A percentile compares a stretch with the other conserved stretches of the same genome.
These are phyloP conservation scores for Rhabdomys dilectus DNA, from an alignment of 2,113 vertebrate species.

Conservation along the genomic window DNA sequence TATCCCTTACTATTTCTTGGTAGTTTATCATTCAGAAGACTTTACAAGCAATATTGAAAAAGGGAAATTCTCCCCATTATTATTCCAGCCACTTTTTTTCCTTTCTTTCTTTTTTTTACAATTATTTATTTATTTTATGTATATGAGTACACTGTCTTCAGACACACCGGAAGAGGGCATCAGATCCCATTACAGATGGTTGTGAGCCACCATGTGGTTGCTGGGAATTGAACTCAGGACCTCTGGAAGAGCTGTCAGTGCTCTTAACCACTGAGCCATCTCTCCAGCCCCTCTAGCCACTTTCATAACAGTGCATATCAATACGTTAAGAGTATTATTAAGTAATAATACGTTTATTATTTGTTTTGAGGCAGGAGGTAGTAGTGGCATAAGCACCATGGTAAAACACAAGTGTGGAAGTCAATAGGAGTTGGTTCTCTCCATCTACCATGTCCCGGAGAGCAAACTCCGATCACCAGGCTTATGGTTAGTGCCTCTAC, in stretches of 20 bases:
- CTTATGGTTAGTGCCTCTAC: neutral
- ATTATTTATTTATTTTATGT: too few species aligned
- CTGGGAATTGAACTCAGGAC: too few species aligned
- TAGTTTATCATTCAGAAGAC: constrained; percentile 6
- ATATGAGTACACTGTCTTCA: too few species aligned
- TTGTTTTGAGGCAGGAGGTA: neutral
- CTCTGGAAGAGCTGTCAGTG: too few species aligned
- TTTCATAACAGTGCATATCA: neutral
- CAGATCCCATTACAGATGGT: too few species aligned
- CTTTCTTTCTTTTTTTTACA: too few species aligned
- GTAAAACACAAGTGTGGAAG: neutral
- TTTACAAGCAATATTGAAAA: constrained; percentile 1
- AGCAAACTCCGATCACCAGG: neutral
- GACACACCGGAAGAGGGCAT: too few species aligned
- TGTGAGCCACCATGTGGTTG: too few species aligned
- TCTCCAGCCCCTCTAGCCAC: neutral
- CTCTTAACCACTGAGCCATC: too few species aligned
- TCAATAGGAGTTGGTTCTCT: neutral
- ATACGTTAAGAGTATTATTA: neutral
- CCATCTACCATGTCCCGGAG: neutral
- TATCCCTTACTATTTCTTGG: neutral
- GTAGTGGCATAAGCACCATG: neutral
- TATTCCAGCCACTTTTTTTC: neutral
- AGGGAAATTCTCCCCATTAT: neutral
- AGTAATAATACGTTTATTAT: too few species aligned